A percentile compares a stretch with the other conserved stretches of the same genome.
These are phyloP conservation scores for Tenthredo notha DNA, from an alignment of 2,888 invertebrate genomes.

Conservation along the genomic window DNA sequence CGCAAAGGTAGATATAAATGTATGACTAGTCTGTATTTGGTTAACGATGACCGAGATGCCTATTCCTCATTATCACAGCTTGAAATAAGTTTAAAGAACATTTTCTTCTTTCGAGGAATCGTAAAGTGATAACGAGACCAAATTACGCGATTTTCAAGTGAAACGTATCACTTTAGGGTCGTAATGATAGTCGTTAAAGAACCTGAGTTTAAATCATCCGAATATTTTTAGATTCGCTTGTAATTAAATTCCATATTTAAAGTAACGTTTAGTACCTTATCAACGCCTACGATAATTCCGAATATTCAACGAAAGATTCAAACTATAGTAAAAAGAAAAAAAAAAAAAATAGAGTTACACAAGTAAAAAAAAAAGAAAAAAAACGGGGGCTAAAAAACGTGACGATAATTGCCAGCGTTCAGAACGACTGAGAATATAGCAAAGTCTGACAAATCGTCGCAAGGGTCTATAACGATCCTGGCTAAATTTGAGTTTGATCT, in stretches of 20 bases:
- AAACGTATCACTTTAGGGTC: not conserved
- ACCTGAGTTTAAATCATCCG: not conserved
- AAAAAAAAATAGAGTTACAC: not conserved
- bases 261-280: not conserved
- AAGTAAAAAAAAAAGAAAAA: not conserved
- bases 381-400: not conserved
- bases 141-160: constrained; percentile 2
- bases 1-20: not conserved
- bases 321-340: not conserved
- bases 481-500: not conserved
- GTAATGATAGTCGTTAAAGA: constrained; percentile 5
- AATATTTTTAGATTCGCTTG: not conserved
- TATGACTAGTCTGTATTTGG: not conserved
- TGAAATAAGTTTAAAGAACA: not conserved
- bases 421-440: not conserved
- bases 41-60: constrained; percentile 18
- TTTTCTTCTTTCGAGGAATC: not conserved
- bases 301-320: not conserved
- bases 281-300: not conserved
- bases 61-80: not conserved
- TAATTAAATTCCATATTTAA: not conserved
- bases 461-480: not conserved
- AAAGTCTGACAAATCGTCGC: not conserved
- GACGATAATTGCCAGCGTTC: not conserved
- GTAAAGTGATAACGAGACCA: constrained; percentile 4